Evolutionary conservation across 2,888 invertebrate species (phyloP), one percentile per base, ranked within the genome.

Genomic region (Ellobium chinense): DNA sequence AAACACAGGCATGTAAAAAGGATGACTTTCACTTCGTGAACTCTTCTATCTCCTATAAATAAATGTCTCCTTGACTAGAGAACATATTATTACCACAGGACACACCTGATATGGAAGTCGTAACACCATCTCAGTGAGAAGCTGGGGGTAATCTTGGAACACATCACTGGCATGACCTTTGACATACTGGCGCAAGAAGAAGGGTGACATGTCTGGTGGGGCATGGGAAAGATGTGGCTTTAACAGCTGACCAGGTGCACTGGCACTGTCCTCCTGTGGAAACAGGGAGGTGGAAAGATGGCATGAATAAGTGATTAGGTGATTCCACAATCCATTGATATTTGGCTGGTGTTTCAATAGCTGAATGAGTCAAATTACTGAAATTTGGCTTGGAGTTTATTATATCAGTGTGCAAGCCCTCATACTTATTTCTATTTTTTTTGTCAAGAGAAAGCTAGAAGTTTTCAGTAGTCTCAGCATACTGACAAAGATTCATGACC

Each of bases 71-170:
- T n/a, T n/a, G n/a, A n/a, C n/a, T n/a, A n/a, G n/a, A n/a, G n/a
- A n/a, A n/a, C n/a, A n/a, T n/a, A n/a, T n/a, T n/a, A n/a, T n/a
- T n/a, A n/a, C n/a, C n/a, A n/a, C n/a, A n/a, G n/a, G n/a, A n/a
- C n/a, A n/a, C n/a, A 98, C 97, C 94, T 98, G 98, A 91, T 98
- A 98, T 0, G 99, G 98, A 79, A 99, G 94, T 29, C 98, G 95
- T 14, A 99, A 94, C 0, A 97, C 97, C 95, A 99, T 97, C 94
- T 99, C 99, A 76, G 99, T 98, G 34, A 99, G 94, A n/a, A 99
- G 94, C 85, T 97, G 97, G 14, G 97, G 97, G 93, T 98, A 98
- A 83, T 97, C 96, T 91, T 98, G 97, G 92, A 99, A 98, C 46
- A 99, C 96, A 91, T 99, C 98, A 72, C 96, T 95, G 0, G 97